Base-by-base conservation (phyloP, 2,888 invertebrate species). In the Cryptocephalus primarius region DNA sequence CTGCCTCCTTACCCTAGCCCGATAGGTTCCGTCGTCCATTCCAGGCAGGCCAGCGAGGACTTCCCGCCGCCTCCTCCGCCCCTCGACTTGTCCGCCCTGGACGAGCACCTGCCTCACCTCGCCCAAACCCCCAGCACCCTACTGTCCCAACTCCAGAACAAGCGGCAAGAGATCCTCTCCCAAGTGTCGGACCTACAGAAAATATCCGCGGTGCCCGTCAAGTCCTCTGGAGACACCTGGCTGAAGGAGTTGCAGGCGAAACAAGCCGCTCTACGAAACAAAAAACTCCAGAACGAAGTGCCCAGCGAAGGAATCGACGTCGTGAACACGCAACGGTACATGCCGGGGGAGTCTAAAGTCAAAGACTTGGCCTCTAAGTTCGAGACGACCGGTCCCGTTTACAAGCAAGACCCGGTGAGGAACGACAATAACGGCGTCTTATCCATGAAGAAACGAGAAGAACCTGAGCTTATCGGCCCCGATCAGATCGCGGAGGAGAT, bases 61-160 rank as follows among this genome's bases (percentile, higher is more conserved):
- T 90, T 91, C 60, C 90, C 90, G 42, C 89, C 89, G 6, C 88
- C 88, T n/a, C 90, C 90, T 1, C 83, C 86, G 1, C 84, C 84
- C 0, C 75, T 85, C 41, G 85, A 86, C 53, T 71, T 85, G 51
- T 79, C 78, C 14, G 77, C 80, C 0, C 68, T 83, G 1, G 79
- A 80, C 48, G 78, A 81, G 52, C 78, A 81, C 45, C 54, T 66
- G 40, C 58, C 59, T 33, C 56, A 60, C 50, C 39, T 50, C 10
- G 33, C 53, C 12, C 49, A 55, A 60, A 36, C n/a, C 12, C 72
- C 58, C 64, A 61, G 66, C 61, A 71, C 64, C 61, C 64, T 83
- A 45, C 61, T 83, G 48, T 75, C 79, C 1, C 80, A 82, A 61
- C 66, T 83, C 34, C 82, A 83, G 67, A 78, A 78, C 61, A 76